Conservation (phyloP, 2,797 vertebrate genomes). For the Leucoraja ocellata region DNA sequence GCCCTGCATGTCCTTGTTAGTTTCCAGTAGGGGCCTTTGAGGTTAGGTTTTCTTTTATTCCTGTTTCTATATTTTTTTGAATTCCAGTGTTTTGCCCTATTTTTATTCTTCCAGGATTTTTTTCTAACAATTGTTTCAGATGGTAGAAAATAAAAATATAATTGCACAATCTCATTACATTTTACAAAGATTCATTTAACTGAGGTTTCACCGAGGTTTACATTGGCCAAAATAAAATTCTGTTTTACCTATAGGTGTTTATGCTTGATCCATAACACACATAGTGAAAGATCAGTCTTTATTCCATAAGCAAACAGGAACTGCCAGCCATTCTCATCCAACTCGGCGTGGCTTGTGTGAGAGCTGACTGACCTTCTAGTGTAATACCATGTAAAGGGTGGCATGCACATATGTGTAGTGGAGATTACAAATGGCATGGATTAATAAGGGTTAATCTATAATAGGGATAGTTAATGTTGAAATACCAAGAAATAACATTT, state of each 20-base stretch:
- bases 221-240: background rate
- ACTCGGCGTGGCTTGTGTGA: too few species aligned
- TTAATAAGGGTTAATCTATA: too few species aligned
- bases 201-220: background rate
- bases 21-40: background rate
- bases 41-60: background rate
- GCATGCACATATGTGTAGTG: too few species aligned
- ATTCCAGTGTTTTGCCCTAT: background rate
- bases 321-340: too few species aligned
- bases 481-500: background rate
- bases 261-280: too few species aligned
- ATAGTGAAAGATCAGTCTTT: too few species aligned
- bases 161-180: background rate
- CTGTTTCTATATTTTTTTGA: background rate
- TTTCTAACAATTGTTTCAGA: background rate
- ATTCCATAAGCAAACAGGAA: too few species aligned
- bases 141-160: background rate
- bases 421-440: too few species aligned
- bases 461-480: background rate
- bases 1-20: background rate
- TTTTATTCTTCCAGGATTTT: background rate
- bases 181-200: background rate
- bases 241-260: background rate
- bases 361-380: too few species aligned
- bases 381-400: too few species aligned